These are phyloP conservation scores for Oncorhynchus keta DNA, from an alignment of 2,113 vertebrate species.

Conservation along the genomic window DNA sequence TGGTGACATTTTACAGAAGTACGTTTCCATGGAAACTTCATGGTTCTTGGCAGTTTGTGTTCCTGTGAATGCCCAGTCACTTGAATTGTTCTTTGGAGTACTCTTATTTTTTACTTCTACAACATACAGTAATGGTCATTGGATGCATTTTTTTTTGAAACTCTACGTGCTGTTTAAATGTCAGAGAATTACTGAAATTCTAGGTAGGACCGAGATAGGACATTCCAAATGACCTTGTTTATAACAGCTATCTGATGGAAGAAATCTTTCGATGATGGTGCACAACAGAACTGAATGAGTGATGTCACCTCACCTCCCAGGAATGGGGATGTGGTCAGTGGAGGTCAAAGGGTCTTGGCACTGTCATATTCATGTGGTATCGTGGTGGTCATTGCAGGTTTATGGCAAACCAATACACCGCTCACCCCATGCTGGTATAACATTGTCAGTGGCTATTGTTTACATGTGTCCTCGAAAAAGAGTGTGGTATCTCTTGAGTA, in stretches of 20 bases:
- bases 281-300: background rate
- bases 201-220: no score
- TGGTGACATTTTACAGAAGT: slow-evolving; percentile 36
- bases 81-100: background rate
- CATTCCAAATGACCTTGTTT: background rate
- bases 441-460: slow-evolving; percentile 19
- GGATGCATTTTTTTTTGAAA: no score
- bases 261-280: background rate
- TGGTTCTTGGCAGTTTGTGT: background rate
- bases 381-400: slow-evolving; percentile 30
- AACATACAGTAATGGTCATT: no score
- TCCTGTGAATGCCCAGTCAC: background rate
- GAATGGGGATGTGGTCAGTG: background rate
- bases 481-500: background rate
- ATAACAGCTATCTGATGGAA: background rate
- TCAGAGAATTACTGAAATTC: no score
- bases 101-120: background rate
- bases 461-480: slow-evolving; percentile 24
- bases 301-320: background rate
- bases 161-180: no score
- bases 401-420: slow-evolving; percentile 26
- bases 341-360: background rate
- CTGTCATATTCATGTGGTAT: slow-evolving; percentile 20
- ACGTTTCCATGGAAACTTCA: slow-evolving; percentile 50
- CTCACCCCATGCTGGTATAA: slow-evolving; percentile 5